Conservation (phyloP, 1,140 invertebrate genomes). For the Drosophila mayri region DNA sequence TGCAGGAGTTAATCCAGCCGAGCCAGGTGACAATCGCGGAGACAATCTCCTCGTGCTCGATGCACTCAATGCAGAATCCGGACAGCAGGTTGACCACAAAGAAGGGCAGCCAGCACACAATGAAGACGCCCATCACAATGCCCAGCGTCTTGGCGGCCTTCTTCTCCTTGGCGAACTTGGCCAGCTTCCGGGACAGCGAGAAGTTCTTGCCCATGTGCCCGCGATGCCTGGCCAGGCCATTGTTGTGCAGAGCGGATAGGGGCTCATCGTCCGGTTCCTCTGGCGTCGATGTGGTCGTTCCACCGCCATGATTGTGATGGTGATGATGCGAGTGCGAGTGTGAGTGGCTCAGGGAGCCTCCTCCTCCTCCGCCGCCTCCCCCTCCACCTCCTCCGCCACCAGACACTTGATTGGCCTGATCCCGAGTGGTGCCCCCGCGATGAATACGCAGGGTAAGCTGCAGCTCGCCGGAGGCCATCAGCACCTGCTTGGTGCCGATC, state of each 20-base stretch:
- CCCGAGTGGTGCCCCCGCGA: slow-evolving; percentile 91
- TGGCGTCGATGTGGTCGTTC: slow-evolving; percentile 88
- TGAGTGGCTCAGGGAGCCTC: slow-evolving; percentile 71
- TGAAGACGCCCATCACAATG: slow-evolving; percentile 99
- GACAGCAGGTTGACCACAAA: slow-evolving; percentile 98
- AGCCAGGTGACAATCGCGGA: slow-evolving; percentile 98
- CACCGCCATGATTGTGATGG: slow-evolving; percentile 79
- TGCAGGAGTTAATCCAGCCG: slow-evolving; percentile 99
- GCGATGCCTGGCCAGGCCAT: slow-evolving; percentile 87
- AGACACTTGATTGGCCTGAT: slow-evolving; percentile 75
- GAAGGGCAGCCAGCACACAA: slow-evolving; percentile 99
- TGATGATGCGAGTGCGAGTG: slow-evolving; percentile 77
- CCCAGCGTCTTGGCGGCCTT: slow-evolving; percentile 98
- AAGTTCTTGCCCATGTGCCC: slow-evolving; percentile 90
- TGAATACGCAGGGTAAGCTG: slow-evolving; percentile 95
- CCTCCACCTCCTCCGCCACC: slow-evolving; percentile 68
- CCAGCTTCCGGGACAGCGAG: slow-evolving; percentile 94
- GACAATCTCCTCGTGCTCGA: slow-evolving; percentile 94
- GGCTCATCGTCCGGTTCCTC: slow-evolving; percentile 90
- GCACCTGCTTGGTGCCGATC: slow-evolving; percentile 94
- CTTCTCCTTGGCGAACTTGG: slow-evolving; percentile 97
- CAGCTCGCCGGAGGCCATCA: slow-evolving; percentile 92
- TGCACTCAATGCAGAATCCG: slow-evolving; percentile 95
- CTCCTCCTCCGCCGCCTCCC: slow-evolving; percentile 57
- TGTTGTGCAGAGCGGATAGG: slow-evolving; percentile 90